phyloP scores from a whole-genome alignment of 2,113 vertebrate species.

The Psephotus haematonotus region DNA sequence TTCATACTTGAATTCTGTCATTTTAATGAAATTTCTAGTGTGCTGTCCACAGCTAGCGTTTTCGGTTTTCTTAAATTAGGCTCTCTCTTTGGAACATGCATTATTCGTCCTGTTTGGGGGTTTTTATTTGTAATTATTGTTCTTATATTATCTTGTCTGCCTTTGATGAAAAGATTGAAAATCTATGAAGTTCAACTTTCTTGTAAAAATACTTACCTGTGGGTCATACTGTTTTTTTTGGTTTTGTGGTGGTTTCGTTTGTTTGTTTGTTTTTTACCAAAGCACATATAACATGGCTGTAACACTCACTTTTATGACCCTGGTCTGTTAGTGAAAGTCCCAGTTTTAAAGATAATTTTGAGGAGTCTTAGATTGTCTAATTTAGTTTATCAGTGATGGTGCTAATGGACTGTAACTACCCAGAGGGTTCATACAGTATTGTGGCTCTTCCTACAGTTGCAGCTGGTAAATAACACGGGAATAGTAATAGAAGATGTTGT shows the following conservation, averaged over 20 bases:
- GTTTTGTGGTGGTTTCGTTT: neutral
- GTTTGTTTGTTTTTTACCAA: neutral
- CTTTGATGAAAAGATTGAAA: neutral
- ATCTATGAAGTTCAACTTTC: neutral
- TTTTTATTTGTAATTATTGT: neutral
- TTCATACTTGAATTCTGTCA: neutral
- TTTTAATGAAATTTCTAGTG: neutral
- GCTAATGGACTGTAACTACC: neutral
- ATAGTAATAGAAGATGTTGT: neutral
- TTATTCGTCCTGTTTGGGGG: neutral
- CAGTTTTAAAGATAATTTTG: neutral
- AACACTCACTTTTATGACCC: neutral
- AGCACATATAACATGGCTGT: neutral
- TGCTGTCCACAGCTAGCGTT: neutral
- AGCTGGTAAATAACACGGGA: neutral
- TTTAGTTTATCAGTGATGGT: neutral
- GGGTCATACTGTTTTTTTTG: neutral
- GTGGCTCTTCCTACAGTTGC: neutral
- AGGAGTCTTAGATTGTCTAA: neutral
- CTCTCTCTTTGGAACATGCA: neutral
- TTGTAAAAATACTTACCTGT: neutral
- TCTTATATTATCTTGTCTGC: neutral
- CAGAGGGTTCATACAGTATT: neutral
- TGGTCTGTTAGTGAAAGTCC: neutral
- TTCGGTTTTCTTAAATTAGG: neutral